These are phyloP conservation scores for Falco rusticolus DNA, from an alignment of 2,797 vertebrate species.

Conservation along the genomic window DNA sequence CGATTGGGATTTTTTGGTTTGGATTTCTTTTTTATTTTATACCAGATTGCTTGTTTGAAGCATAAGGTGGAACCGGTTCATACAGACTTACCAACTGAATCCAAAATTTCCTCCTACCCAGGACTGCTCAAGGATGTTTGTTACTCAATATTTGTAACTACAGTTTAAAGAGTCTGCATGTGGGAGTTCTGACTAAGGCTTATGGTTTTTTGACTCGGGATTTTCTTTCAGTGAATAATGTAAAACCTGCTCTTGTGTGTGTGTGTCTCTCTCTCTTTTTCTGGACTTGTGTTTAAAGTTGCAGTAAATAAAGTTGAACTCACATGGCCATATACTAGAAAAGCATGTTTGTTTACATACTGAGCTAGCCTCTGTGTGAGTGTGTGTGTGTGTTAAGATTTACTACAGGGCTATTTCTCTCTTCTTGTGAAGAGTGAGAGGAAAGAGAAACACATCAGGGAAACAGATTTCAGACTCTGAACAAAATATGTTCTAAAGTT, in stretches of 20 bases:
- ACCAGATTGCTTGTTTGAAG: not conserved
- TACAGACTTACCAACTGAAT: not conserved
- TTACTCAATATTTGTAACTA: not conserved
- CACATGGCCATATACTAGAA: not conserved
- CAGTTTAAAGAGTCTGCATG: not conserved
- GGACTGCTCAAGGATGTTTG: not conserved
- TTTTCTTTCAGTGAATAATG: not conserved
- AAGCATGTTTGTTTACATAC: not conserved
- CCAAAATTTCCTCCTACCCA: not conserved
- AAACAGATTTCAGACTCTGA: not conserved
- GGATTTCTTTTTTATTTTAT: not conserved
- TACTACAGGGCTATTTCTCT: not conserved
- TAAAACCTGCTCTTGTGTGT: not conserved
- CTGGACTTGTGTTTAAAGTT: not conserved
- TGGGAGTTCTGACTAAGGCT: not conserved
- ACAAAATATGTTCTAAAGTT: not conserved
- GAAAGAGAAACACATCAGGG: not conserved
- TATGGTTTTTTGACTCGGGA: not conserved
- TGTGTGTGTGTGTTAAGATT: not conserved
- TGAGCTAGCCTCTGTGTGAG: not conserved
- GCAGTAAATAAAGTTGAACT: slow-evolving; percentile 1
- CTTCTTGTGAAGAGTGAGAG: not conserved
- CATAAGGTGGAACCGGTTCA: not conserved
- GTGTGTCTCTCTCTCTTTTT: not conserved
- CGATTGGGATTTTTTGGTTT: not conserved